These are phyloP conservation scores for Ectemnius continuus DNA, from an alignment of 2,888 invertebrate genomes.

Conservation along the genomic window DNA sequence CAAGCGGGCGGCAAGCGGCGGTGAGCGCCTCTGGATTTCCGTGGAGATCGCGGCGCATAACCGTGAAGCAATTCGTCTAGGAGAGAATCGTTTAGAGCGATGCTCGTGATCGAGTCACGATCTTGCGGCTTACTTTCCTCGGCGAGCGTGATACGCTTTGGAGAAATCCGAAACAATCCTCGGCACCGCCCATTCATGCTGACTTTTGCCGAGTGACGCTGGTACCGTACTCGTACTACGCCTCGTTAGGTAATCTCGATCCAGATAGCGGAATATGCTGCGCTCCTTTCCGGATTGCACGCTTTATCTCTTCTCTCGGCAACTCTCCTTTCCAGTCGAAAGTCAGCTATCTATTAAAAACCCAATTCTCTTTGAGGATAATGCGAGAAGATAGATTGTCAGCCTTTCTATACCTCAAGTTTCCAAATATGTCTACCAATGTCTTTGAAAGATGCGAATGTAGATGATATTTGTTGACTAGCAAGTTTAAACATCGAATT, in stretches of 20 bases:
- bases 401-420: too few relatives aligned
- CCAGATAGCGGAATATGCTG: conserved; percentile 20
- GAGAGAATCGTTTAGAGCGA: conserved; percentile 50
- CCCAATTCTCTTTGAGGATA: too few relatives aligned
- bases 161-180: conserved; percentile 59
- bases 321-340: too few relatives aligned
- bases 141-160: conserved; percentile 34
- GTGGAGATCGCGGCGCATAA: conserved; percentile 40
- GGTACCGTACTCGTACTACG: conserved; percentile 6
- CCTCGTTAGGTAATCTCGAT: conserved; percentile 50
- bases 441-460: too few relatives aligned
- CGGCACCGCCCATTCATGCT: conserved; percentile 50
- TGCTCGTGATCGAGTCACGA: conserved; percentile 51
- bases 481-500: too few relatives aligned
- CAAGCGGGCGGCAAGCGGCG: too few relatives aligned
- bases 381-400: too few relatives aligned
- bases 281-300: conserved; percentile 8
- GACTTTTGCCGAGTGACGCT: conserved; percentile 17
- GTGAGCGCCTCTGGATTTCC: conserved; percentile 45
- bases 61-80: conserved; percentile 53
- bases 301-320: conserved; percentile 9
- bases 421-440: too few relatives aligned
- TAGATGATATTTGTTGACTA: too few relatives aligned
- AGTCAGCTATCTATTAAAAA: too few relatives aligned
- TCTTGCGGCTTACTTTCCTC: conserved; percentile 31